Conservation (phyloP, 2,888 invertebrate species). For the Poecilus cupreus region DNA sequence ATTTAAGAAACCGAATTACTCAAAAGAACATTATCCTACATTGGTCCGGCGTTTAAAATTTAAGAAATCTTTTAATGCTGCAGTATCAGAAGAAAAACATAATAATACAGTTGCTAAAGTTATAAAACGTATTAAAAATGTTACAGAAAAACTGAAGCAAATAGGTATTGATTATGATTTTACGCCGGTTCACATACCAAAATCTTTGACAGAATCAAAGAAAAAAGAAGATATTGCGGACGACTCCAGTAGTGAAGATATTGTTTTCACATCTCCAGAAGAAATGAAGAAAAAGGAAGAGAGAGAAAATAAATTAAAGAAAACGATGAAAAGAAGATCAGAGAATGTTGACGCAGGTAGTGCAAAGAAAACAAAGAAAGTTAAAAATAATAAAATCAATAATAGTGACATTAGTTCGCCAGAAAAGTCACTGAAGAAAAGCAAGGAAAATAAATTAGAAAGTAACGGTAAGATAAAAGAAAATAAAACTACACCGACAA, state of each 20-base stretch:
- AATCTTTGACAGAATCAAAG: conserved; percentile 46
- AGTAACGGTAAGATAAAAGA: conserved; percentile 63
- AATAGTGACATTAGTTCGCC: not conserved
- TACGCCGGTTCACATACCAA: conserved; percentile 74
- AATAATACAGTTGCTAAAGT: conserved; percentile 71
- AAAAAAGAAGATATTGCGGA: conserved; percentile 50
- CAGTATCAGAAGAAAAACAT: conserved; percentile 71
- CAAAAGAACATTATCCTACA: conserved; percentile 73
- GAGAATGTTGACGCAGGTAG: not conserved
- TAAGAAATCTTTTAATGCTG: conserved; percentile 72
- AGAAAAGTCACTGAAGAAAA: not conserved
- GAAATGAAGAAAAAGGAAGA: conserved; percentile 38
- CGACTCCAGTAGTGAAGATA: conserved; percentile 51
- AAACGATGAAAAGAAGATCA: not conserved
- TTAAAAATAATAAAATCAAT: not conserved
- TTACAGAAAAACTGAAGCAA: conserved; percentile 73
- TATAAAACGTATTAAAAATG: conserved; percentile 72
- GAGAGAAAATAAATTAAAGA: not conserved
- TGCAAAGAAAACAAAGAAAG: not conserved
- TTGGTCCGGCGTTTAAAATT: conserved; percentile 71
- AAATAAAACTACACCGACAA: conserved; percentile 45
- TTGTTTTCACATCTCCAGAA: conserved; percentile 50
- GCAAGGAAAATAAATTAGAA: conserved; percentile 58
- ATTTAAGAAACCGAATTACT: conserved; percentile 76
- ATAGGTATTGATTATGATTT: conserved; percentile 76